Evolutionary conservation across 2,888 invertebrate genomes (phyloP).

Genomic region (Hydroisotoma schaefferi): DNA sequence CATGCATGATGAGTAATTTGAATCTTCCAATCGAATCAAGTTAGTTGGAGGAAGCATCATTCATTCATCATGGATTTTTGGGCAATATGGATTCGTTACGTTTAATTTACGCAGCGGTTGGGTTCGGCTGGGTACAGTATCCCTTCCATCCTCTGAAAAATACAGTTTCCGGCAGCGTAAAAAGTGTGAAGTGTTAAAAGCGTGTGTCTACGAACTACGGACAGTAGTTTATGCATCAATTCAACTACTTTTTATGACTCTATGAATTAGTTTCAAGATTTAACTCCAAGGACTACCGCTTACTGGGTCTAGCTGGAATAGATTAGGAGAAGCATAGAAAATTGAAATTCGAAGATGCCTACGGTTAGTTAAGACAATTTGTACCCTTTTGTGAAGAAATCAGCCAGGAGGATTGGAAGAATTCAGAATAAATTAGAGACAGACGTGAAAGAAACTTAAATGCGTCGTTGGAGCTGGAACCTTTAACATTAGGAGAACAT

Average conservation of each 20-base stretch:
- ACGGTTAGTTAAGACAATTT: constrained; percentile 1
- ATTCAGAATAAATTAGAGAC: neutral
- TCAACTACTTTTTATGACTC: constrained; percentile 13
- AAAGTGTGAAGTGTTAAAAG: constrained; percentile 14
- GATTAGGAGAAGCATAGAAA: constrained; percentile 1
- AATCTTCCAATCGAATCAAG: neutral
- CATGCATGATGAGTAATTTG: constrained; percentile 2
- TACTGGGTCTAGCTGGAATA: too few species aligned
- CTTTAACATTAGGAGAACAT: neutral
- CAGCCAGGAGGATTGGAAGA: constrained; percentile 3
- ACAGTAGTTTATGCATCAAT: constrained; percentile 7
- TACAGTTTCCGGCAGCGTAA: constrained; percentile 14
- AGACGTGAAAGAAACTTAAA: neutral
- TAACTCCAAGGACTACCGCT: too few species aligned
- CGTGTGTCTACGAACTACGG: neutral
- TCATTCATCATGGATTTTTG: neutral
- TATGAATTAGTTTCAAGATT: constrained; percentile 12
- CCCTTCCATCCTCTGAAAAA: too few species aligned
- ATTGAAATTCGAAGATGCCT: constrained; percentile 10
- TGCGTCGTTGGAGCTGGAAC: neutral
- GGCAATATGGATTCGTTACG: too few species aligned
- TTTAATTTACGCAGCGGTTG: too few species aligned
- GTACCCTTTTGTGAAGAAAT: neutral
- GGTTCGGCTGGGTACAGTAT: too few species aligned
- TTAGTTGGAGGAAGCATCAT: neutral